These are phyloP conservation scores for Sepiola atlantica DNA, from an alignment of 2,888 invertebrate genomes.

Conservation along the genomic window DNA sequence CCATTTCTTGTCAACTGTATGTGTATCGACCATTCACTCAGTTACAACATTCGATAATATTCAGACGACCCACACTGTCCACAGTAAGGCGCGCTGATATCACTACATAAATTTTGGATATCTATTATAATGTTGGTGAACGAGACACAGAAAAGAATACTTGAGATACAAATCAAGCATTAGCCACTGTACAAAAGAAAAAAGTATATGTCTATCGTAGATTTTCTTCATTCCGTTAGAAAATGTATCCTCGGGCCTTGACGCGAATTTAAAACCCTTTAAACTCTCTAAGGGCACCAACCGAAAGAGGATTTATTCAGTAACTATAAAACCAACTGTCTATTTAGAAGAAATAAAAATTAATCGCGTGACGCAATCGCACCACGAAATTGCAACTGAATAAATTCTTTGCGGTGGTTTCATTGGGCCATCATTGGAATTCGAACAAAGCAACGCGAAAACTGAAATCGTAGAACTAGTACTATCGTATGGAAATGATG, in stretches of 20 bases:
- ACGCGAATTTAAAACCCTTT: not conserved
- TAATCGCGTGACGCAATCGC: not conserved
- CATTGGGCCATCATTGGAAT: not conserved
- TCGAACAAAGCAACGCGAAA: not conserved
- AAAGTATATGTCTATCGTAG: not conserved
- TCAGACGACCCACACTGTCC: too few species aligned
- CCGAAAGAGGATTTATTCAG: not conserved
- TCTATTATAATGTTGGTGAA: too few species aligned
- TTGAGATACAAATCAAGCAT: too few species aligned
- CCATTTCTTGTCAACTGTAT: too few species aligned
- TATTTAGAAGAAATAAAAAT: not conserved
- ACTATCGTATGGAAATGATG: not conserved
- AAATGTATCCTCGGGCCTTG: not conserved
- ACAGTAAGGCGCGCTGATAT: too few species aligned
- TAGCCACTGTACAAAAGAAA: not conserved
- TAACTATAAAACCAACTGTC: not conserved
- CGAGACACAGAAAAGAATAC: too few species aligned
- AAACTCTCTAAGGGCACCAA: not conserved
- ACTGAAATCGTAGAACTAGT: not conserved
- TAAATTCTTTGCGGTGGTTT: not conserved
- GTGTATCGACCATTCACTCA: too few species aligned
- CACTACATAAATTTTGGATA: too few species aligned
- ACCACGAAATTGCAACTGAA: not conserved
- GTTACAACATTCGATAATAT: too few species aligned
- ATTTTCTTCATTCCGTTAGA: not conserved